Percentiles rank a stretch among this genome's conserved stretches.
Evolutionary conservation across 2,113 vertebrate species (phyloP).

Genomic region (Varanus komodoensis): DNA sequence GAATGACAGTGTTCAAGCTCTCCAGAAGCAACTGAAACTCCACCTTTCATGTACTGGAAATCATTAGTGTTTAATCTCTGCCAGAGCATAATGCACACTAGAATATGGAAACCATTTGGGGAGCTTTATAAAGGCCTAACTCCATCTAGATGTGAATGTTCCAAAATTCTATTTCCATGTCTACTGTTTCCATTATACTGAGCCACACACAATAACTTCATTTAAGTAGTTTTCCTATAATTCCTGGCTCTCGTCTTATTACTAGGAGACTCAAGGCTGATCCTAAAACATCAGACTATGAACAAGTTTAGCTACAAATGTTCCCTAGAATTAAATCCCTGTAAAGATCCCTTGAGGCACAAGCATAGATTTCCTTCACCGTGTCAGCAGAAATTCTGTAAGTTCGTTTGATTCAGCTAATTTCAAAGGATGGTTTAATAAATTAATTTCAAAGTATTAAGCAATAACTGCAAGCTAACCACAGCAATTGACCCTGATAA

Average conservation of each 20-base stretch:
- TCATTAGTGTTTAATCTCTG: background rate
- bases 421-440: background rate
- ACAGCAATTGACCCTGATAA: background rate
- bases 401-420: background rate
- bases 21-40: background rate
- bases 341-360: background rate
- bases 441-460: background rate
- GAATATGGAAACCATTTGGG: slow-evolving; percentile 23
- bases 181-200: slow-evolving; percentile 60
- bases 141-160: slow-evolving; percentile 49
- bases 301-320: slow-evolving; percentile 48
- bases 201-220: slow-evolving; percentile 60
- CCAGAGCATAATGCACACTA: background rate
- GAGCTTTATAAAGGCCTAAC: slow-evolving; percentile 55
- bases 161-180: slow-evolving; percentile 50
- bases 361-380: background rate
- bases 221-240: slow-evolving; percentile 68
- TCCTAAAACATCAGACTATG: slow-evolving; percentile 44
- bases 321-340: background rate
- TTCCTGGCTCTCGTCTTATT: slow-evolving; percentile 59
- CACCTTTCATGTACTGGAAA: slow-evolving; percentile 19
- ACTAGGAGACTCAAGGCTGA: slow-evolving; percentile 58
- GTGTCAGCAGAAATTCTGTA: background rate
- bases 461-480: background rate
- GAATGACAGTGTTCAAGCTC: background rate